phyloP scores from a whole-genome alignment of 2,888 invertebrate genomes.

The Silvanus unidentatus region DNA sequence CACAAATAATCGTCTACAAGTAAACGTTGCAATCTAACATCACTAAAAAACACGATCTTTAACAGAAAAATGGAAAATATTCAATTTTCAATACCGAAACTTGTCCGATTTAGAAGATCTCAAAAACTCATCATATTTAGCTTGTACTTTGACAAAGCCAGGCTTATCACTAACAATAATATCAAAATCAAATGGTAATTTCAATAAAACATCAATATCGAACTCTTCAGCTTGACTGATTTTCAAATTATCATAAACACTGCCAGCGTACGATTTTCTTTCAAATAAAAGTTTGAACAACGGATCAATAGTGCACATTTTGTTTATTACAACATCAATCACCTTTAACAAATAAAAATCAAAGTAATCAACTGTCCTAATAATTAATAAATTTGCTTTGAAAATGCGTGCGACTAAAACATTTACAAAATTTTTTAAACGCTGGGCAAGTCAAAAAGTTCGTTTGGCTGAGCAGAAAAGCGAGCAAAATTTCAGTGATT shows the following conservation, averaged over 20 bases:
- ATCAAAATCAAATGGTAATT: conserved; percentile 47
- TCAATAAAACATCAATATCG: conserved; percentile 55
- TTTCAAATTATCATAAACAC: conserved; percentile 57
- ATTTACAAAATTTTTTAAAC: too few relatives aligned
- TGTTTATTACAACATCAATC: conserved; percentile 25
- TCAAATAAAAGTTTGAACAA: conserved; percentile 37
- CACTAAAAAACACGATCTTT: too few relatives aligned
- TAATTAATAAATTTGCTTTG: too few relatives aligned
- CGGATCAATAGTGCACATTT: conserved; percentile 34
- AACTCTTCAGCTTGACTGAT: conserved; percentile 56
- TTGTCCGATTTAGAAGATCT: conserved; percentile 9
- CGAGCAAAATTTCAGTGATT: too few relatives aligned
- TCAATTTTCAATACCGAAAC: conserved; percentile 15
- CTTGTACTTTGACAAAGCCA: conserved; percentile 48
- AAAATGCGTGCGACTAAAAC: too few relatives aligned
- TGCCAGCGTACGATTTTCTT: conserved; percentile 50
- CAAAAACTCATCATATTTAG: conserved; percentile 19
- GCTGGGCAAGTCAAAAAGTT: too few relatives aligned
- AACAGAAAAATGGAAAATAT: not conserved
- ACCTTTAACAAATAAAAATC: conserved; percentile 23
- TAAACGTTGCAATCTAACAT: conserved; percentile 16
- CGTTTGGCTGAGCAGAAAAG: too few relatives aligned
- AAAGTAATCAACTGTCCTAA: not conserved
- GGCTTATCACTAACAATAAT: conserved; percentile 34
- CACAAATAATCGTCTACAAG: conserved; percentile 47